Evolutionary conservation across 2,113 vertebrate genomes (phyloP).

Genomic region (Poeciliopsis prolifica): DNA sequence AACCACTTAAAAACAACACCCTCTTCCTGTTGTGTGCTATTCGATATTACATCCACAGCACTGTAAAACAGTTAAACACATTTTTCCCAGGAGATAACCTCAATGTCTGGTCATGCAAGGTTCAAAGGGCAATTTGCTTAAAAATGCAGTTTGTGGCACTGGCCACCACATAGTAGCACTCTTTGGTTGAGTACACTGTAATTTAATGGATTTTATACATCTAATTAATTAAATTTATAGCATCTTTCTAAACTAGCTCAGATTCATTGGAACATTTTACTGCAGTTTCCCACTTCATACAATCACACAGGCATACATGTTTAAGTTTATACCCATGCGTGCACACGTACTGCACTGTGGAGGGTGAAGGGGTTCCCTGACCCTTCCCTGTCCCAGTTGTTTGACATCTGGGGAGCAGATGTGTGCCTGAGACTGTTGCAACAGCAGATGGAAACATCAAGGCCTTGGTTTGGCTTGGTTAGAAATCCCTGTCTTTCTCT

Average conservation of each 20-base stretch:
- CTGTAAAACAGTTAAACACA: not conserved
- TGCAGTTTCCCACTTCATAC: slow-evolving; percentile 30
- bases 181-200: not conserved
- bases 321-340: slow-evolving; percentile 23
- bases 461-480: slow-evolving; percentile 67
- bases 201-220: not conserved
- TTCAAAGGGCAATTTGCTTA: not conserved
- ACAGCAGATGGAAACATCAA: slow-evolving; percentile 76
- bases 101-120: not conserved
- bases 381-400: slow-evolving; percentile 73
- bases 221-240: not conserved
- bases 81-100: slow-evolving; percentile 1
- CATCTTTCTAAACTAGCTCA: slow-evolving; percentile 25
- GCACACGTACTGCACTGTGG: slow-evolving; percentile 30
- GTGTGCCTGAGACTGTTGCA: slow-evolving; percentile 69
- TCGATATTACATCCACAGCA: slow-evolving; percentile 16
- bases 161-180: not conserved
- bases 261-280: slow-evolving; percentile 42
- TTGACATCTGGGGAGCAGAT: slow-evolving; percentile 80
- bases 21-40: slow-evolving; percentile 8
- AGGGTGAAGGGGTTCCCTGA: slow-evolving; percentile 83
- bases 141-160: not conserved
- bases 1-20: slow-evolving; percentile 3
- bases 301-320: slow-evolving; percentile 11
- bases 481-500: slow-evolving; percentile 67